A percentile compares a stretch with the other conserved stretches of the same genome.
These are phyloP conservation scores for Rhinatrema bivittatum DNA, from an alignment of 2,797 vertebrate species.

Conservation along the genomic window DNA sequence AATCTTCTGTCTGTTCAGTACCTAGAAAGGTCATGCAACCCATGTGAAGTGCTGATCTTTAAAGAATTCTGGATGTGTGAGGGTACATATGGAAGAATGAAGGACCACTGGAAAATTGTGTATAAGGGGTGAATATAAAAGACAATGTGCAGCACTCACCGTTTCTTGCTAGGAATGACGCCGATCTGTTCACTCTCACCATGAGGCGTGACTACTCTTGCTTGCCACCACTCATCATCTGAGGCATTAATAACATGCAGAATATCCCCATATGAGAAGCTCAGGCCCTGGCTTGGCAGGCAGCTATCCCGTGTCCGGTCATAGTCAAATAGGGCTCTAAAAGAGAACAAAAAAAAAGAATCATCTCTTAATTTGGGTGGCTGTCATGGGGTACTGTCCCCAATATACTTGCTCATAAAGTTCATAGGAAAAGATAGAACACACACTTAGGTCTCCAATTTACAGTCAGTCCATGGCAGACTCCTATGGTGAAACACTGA, in stretches of 20 bases:
- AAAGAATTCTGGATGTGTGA: too few species aligned
- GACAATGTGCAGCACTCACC: slow-evolving; percentile 51
- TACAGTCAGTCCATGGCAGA: too few species aligned
- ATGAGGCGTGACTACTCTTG: slow-evolving; percentile 90
- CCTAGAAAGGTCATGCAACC: too few species aligned
- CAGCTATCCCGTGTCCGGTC: slow-evolving; percentile 96
- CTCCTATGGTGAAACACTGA: too few species aligned
- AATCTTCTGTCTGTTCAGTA: too few species aligned
- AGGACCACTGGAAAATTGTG: too few species aligned
- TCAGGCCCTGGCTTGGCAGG: slow-evolving; percentile 94
- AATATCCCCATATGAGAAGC: slow-evolving; percentile 95
- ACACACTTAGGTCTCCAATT: too few species aligned
- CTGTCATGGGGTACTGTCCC: too few species aligned
- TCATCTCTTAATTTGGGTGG: not conserved
- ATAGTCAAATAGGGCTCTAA: slow-evolving; percentile 94
- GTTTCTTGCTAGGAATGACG: slow-evolving; percentile 98
- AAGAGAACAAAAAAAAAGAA: not conserved
- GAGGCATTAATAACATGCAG: slow-evolving; percentile 97
- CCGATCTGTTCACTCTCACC: slow-evolving; percentile 98
- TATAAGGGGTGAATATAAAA: not conserved
- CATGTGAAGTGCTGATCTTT: too few species aligned
- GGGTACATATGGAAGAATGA: not conserved
- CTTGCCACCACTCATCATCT: slow-evolving; percentile 98
- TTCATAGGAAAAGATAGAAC: too few species aligned
- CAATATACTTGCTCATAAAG: too few species aligned